Percentiles rank a stretch among this genome's conserved stretches.
phyloP scores from a whole-genome alignment of 2,113 vertebrate species.

The Chinchilla lanigera region DNA sequence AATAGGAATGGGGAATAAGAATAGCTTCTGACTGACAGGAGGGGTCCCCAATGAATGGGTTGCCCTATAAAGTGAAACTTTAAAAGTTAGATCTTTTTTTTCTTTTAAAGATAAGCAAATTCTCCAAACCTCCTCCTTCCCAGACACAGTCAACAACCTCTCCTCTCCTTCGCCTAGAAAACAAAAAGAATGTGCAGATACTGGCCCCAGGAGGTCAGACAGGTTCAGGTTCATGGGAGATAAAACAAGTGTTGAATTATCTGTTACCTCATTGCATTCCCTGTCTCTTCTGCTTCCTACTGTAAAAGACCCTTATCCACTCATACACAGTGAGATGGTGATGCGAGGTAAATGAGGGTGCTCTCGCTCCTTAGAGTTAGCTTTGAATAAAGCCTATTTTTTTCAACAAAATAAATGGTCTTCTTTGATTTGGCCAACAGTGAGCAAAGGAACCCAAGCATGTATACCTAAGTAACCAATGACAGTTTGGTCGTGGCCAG shows the following conservation, averaged over 20 bases:
- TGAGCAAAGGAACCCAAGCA: not conserved
- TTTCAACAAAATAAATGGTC: not conserved
- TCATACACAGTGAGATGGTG: not conserved
- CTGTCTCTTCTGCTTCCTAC: not conserved
- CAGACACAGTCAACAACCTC: not conserved
- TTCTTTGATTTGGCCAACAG: not conserved
- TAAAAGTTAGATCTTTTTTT: not conserved
- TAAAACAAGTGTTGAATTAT: not conserved
- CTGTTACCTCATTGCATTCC: not conserved
- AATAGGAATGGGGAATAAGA: too few species aligned
- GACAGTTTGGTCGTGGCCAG: not conserved
- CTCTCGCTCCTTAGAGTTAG: not conserved
- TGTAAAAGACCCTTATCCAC: not conserved
- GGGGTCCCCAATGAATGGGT: too few species aligned
- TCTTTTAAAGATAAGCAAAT: not conserved
- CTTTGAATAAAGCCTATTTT: not conserved
- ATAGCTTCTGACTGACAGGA: too few species aligned
- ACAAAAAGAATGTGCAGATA: not conserved
- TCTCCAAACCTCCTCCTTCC: not conserved
- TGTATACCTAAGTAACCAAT: not conserved
- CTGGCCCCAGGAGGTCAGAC: not conserved
- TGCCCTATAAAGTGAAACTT: not conserved
- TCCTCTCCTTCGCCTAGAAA: not conserved
- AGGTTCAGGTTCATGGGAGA: not conserved
- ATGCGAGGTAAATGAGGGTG: not conserved